A percentile compares a stretch with the other conserved stretches of the same genome.
Evolutionary conservation across 2,797 vertebrate species (phyloP).

Genomic region (Enteromius trimaculatus): DNA sequence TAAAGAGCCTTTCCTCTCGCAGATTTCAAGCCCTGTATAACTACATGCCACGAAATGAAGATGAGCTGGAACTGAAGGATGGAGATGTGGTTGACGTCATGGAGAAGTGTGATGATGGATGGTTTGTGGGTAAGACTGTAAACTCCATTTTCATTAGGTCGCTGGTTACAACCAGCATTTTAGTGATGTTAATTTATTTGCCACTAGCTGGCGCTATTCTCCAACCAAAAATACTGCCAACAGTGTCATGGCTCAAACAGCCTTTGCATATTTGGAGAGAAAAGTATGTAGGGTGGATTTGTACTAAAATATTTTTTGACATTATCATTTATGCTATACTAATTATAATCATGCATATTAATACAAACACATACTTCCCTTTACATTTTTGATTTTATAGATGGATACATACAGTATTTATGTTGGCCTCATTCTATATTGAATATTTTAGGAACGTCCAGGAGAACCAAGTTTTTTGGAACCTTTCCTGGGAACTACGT

Average conservation of each 20-base stretch:
- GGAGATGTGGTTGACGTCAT: constrained; percentile 88
- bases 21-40: constrained; percentile 91
- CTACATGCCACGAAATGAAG: constrained; percentile 88
- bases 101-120: constrained; percentile 91
- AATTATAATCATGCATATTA: neutral
- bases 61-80: constrained; percentile 89
- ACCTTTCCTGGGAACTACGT: constrained; percentile 92
- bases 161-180: neutral
- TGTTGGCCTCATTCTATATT: constrained; percentile 2
- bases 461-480: constrained; percentile 89
- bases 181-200: neutral
- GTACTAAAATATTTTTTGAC: neutral
- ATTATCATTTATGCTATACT: neutral
- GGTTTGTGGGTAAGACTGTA: constrained; percentile 87
- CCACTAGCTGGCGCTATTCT: constrained; percentile 35
- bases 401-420: neutral
- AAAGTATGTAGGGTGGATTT: neutral
- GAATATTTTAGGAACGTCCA: constrained; percentile 82
- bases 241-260: neutral
- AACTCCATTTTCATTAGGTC: neutral
- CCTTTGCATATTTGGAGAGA: neutral
- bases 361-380: neutral
- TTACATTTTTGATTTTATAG: neutral
- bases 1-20: neutral
- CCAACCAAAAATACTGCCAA: neutral